Evolutionary conservation across 2,888 invertebrate species (phyloP), one percentile per base, ranked within the genome.

Genomic region (Athalia cordata): DNA sequence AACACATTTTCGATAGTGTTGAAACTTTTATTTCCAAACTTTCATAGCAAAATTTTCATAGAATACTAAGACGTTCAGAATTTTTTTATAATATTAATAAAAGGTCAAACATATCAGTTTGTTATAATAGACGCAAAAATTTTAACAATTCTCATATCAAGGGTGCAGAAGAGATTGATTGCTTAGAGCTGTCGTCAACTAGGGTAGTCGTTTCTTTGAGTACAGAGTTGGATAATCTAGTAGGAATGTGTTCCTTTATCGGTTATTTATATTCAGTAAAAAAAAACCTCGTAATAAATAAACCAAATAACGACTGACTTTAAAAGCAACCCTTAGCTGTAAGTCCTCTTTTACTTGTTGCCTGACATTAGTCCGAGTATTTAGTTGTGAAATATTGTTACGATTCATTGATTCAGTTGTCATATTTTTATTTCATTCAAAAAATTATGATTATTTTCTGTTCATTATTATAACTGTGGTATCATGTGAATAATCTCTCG

Each of bases 271-370:
- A 81, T 79, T 59, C 77, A 82, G 79, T 77, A 78, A 82, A 79
- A 79, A 79, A 80, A 82, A 77, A 81, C 29, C 78, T 83, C 82
- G 79, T 81, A 81, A 78, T 81, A 2, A 29, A 29, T 29, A 83
- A 84, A 85, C 84, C 84, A 85, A 86, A 86, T 85, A 85, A 85
- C 83, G 85, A 85, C 86, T 86, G 86, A 86, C 83, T 85, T 84
- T 78, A 81, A 81, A 80, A 81, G 78, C 80, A 81, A 75, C 78
- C 62, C 66, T 78, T 72, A 72, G 76, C 43, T 47, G 64, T 74
- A 70, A 72, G 47, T 76, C 52, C 64, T 76, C 68, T 61, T 77
- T 78, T 65, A 15, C 78, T 65, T 78, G 79, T 81, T 50, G 65
- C 75, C 13, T 65, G 49, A 52, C 76, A 13, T 61, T 78, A 72